Evolutionary conservation across 2,113 vertebrate species (phyloP).

Genomic region (Sander vitreus): DNA sequence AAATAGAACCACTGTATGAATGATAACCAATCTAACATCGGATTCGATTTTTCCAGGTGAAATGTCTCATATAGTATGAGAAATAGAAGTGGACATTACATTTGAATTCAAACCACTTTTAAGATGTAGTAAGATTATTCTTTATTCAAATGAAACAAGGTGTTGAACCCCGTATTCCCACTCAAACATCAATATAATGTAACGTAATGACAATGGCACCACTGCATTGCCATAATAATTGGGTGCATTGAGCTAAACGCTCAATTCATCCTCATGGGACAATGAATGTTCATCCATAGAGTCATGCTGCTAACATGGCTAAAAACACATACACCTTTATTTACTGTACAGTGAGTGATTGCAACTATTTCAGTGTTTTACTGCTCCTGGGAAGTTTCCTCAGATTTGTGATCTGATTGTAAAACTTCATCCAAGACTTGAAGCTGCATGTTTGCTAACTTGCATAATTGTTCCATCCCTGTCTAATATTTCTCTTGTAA

Average conservation of each 20-base stretch:
- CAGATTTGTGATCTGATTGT: not conserved
- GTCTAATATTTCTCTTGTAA: constrained; percentile 31
- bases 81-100: not conserved
- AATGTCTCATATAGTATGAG: not conserved
- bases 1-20: constrained; percentile 10
- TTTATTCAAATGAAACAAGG: not conserved
- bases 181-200: not conserved
- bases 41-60: constrained; percentile 1
- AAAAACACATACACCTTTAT: not conserved
- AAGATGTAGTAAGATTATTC: not conserved
- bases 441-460: constrained; percentile 29
- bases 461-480: constrained; percentile 30
- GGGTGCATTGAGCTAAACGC: too few species aligned
- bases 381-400: not conserved
- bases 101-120: not conserved
- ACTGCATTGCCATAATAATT: not conserved
- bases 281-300: not conserved
- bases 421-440: constrained; percentile 10
- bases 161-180: not conserved
- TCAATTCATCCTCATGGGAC: not conserved
- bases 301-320: not conserved
- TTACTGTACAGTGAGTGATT: not conserved
- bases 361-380: not conserved
- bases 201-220: not conserved
- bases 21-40: not conserved